These are phyloP conservation scores for Taenaris catops DNA, from an alignment of 2,888 invertebrate species.

Conservation along the genomic window DNA sequence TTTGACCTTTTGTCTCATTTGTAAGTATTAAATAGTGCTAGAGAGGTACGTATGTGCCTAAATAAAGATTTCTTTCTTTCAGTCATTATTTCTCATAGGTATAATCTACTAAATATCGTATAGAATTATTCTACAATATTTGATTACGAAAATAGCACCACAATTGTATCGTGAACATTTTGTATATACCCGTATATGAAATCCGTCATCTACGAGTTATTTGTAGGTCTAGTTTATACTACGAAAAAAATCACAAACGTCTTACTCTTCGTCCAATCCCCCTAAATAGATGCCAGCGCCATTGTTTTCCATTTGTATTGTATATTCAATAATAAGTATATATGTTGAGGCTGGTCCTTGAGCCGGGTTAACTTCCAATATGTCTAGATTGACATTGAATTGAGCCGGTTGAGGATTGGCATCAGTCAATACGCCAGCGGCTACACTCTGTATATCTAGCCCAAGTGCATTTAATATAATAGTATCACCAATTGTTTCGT, in stretches of 20 bases:
- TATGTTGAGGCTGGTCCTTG: slow-evolving; percentile 27
- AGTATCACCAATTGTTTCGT: slow-evolving; percentile 32
- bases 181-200: no score
- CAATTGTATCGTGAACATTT: no score
- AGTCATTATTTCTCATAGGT: no score
- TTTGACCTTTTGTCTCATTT: no score
- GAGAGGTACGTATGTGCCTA: no score
- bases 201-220: no score
- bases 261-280: slow-evolving; percentile 18
- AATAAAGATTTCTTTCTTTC: no score
- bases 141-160: no score
- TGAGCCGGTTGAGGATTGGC: slow-evolving; percentile 28
- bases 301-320: slow-evolving; percentile 29
- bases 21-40: no score
- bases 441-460: slow-evolving; percentile 34
- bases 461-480: slow-evolving; percentile 36
- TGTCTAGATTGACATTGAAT: slow-evolving; percentile 27
- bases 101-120: no score
- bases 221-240: no score
- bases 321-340: slow-evolving; percentile 44
- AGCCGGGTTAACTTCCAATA: slow-evolving; percentile 35
- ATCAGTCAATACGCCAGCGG: slow-evolving; percentile 36
- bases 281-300: slow-evolving; percentile 36
- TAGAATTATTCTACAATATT: no score
- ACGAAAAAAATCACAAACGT: not conserved